Base-by-base conservation (phyloP, 2,113 vertebrate genomes). In the Cyanistes caeruleus region DNA sequence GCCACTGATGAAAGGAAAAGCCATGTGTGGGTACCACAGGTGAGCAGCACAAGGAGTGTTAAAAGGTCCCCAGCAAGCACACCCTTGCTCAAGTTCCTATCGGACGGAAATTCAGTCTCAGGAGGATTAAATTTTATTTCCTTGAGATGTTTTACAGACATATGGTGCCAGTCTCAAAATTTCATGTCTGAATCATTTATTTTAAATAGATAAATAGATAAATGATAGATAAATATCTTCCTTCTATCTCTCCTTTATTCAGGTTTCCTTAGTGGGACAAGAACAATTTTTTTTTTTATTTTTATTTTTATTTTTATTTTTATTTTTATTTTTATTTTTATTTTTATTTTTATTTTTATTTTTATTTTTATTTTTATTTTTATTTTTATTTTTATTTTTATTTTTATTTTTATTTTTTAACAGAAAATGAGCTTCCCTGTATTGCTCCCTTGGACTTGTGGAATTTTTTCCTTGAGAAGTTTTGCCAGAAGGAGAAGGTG, bases 191-290 rank as follows among this genome's bases (percentile, higher is more conserved):
- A 83, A 86, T 89, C 4, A 92, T 95, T 93, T 90, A 90, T 96
- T 96, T 96, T 96, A 84, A 82, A 95, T 94, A 60, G 13, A 27
- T 77, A 70, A 94, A 60, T 87, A 56, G n/a, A n/a, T n/a, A n/a
- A n/a, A n/a, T n/a, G n/a, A 95, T 94, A 60, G 13, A 27, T 77
- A 70, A 94, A 60, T 87, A 56, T 35, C 76, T 93, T 90, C 91
- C 65, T 91, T 77, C 94, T 96, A 72, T 70, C 64, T 49, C 60
- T 78, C 28, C 10, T 30, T 90, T 77, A 53, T 64, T 81, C 43
- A 48, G 17, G 9, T 62, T 93, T 80, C 35, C 31, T 87, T 81
- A 49, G 33, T 1, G 3, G 39, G 9, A 59, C 21, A 51, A 65
- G 22, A 77, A 77, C 15, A 9, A 41, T 5, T 23, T 30, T 52